These are phyloP conservation scores for Synaphobranchus kaupii DNA, from an alignment of 2,797 vertebrate species.

Conservation along the genomic window DNA sequence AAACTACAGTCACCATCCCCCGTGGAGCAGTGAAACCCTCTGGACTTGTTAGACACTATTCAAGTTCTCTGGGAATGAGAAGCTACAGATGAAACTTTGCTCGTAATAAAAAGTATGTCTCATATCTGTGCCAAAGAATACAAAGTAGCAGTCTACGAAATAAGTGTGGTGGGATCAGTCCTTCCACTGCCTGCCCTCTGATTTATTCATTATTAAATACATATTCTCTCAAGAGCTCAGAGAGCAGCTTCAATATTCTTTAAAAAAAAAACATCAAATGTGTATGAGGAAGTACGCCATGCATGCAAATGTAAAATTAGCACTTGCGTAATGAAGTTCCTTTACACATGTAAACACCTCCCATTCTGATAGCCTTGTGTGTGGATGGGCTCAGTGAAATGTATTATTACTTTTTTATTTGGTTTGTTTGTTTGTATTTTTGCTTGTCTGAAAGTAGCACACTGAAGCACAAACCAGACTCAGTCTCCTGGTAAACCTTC, in stretches of 20 bases:
- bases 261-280: conserved; percentile 38
- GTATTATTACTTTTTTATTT: conserved; percentile 1
- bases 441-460: conserved; percentile 6
- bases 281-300: conserved; percentile 12
- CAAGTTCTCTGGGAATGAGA: background rate
- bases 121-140: background rate
- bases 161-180: conserved; percentile 7
- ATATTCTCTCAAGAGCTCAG: conserved; percentile 23
- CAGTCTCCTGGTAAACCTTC: background rate
- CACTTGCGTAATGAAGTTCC: conserved; percentile 34
- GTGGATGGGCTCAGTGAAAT: conserved; percentile 11
- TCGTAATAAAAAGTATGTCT: conserved; percentile 11
- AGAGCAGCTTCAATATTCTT: conserved; percentile 30
- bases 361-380: background rate
- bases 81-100: background rate
- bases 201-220: conserved; percentile 41
- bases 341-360: conserved; percentile 28
- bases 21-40: background rate
- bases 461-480: conserved; percentile 63
- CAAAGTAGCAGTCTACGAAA: conserved; percentile 22
- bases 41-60: background rate
- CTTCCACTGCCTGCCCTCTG: conserved; percentile 19
- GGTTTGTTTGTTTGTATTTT: conserved; percentile 32
- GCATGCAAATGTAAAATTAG: conserved; percentile 30
- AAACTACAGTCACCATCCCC: background rate